Conservation (phyloP, 2,888 invertebrate species). For the Plagodis pulveraria region DNA sequence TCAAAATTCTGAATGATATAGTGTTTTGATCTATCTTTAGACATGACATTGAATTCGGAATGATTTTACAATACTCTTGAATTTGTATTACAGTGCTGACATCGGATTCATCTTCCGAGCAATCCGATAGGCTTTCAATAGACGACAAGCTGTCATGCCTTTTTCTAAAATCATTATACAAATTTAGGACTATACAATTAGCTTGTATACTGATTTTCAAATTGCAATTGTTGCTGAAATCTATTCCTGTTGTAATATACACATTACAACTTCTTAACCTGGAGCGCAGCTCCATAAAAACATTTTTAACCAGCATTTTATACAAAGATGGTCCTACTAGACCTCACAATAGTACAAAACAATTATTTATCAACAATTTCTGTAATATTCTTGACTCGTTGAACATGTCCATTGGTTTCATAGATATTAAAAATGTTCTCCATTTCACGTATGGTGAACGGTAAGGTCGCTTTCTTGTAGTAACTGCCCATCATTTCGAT, state of each 20-base stretch:
- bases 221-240: constrained; percentile 72
- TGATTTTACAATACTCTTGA: constrained; percentile 71
- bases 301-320: constrained; percentile 78
- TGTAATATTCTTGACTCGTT: constrained; percentile 65
- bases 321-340: background rate
- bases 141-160: constrained; percentile 76
- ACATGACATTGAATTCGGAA: constrained; percentile 81
- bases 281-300: constrained; percentile 86
- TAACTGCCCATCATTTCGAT: constrained; percentile 92
- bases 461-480: constrained; percentile 92
- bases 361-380: constrained; percentile 68
- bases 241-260: constrained; percentile 78
- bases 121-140: constrained; percentile 77
- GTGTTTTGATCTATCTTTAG: constrained; percentile 75
- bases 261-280: constrained; percentile 86
- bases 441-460: constrained; percentile 91
- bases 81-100: constrained; percentile 66
- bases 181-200: constrained; percentile 73
- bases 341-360: constrained; percentile 24
- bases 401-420: constrained; percentile 83
- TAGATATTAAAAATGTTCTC: constrained; percentile 89
- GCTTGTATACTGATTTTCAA: constrained; percentile 78
- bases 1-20: constrained; percentile 77
- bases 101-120: constrained; percentile 71
- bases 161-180: constrained; percentile 60